phyloP scores from a whole-genome alignment of 2,797 vertebrate species.

The Parauchenoglanis punctatus region DNA sequence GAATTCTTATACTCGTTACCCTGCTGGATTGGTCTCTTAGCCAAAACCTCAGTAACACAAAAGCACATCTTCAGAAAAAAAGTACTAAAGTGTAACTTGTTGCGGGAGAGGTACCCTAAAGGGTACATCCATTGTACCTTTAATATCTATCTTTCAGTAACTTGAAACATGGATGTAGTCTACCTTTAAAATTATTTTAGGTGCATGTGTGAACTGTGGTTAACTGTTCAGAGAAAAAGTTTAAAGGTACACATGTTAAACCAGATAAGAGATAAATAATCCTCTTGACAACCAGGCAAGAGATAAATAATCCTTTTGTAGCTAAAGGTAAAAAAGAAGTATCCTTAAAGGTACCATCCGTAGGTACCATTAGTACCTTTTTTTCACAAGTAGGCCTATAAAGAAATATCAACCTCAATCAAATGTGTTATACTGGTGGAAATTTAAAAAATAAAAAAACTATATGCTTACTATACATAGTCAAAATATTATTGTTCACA shows the following conservation, averaged over 20 bases:
- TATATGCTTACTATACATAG: not conserved
- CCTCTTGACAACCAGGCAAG: no score
- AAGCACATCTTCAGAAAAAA: not conserved
- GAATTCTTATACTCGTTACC: not conserved
- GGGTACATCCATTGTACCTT: not conserved
- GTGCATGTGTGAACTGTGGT: not conserved
- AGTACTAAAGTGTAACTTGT: not conserved
- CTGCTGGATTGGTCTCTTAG: not conserved
- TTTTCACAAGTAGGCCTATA: not conserved
- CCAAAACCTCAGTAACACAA: not conserved
- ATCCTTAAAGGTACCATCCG: not conserved
- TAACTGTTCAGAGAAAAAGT: not conserved
- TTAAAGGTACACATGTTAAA: not conserved
- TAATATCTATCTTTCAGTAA: not conserved
- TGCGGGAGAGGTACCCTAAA: not conserved
- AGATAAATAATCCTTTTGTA: not conserved
- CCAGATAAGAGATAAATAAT: not conserved
- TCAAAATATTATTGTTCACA: not conserved
- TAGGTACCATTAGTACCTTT: not conserved
- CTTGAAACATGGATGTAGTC: not conserved
- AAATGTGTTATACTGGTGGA: not conserved
- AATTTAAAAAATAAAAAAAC: not conserved
- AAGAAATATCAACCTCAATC: not conserved
- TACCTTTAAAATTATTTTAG: not conserved
- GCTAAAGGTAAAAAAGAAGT: not conserved